Conservation (phyloP, 2,888 invertebrate genomes). For the Pachliopta kotzebuea region DNA sequence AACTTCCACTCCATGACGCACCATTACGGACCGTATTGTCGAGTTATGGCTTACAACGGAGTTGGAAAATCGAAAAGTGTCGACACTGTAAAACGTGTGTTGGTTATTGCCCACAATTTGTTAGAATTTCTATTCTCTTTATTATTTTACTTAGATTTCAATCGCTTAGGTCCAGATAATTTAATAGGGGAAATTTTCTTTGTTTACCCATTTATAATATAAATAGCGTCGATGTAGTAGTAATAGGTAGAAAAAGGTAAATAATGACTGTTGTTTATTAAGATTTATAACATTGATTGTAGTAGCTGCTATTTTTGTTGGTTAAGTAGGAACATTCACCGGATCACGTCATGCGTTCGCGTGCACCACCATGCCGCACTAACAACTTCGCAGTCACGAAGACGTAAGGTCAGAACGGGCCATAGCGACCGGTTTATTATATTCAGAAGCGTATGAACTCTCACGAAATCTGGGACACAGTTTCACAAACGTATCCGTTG, state of each 20-base stretch:
- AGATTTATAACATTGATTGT: constrained; percentile 43
- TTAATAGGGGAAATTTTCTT: neutral
- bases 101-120: constrained; percentile 49
- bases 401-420: constrained; percentile 58
- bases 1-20: constrained; percentile 39
- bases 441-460: constrained; percentile 37
- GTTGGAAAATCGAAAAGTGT: constrained; percentile 48
- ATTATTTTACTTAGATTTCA: constrained; percentile 50
- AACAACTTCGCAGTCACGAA: constrained; percentile 59
- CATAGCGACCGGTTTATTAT: constrained; percentile 54
- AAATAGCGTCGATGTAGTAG: no score
- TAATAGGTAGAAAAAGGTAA: neutral
- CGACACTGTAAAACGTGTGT: constrained; percentile 43
- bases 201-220: neutral
- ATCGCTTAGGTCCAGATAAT: constrained; percentile 34
- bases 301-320: constrained; percentile 36
- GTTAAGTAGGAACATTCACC: constrained; percentile 54
- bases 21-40: constrained; percentile 40
- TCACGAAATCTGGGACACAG: constrained; percentile 27
- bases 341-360: constrained; percentile 57
- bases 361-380: constrained; percentile 50
- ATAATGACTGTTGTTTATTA: constrained; percentile 10
- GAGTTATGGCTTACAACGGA: constrained; percentile 41
- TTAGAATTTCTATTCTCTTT: constrained; percentile 47
- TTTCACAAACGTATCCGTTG: constrained; percentile 26